phyloP scores from a whole-genome alignment of 2,113 vertebrate species.

The Labeo rohita region DNA sequence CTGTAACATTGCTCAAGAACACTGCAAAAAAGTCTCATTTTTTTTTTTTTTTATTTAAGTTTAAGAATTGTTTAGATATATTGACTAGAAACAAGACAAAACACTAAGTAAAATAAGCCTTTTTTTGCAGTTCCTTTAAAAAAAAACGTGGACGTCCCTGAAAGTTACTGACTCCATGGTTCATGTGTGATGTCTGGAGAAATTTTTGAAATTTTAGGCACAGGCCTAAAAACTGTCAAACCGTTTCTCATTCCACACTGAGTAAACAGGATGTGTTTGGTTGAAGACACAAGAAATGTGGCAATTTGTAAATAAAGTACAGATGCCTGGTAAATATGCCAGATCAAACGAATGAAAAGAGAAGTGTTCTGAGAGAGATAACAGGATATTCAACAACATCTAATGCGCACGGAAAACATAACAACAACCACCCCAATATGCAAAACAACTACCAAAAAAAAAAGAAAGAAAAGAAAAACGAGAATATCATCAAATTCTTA shows the following conservation, averaged over 20 bases:
- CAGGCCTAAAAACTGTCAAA: background rate
- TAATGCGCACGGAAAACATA: constrained; percentile 32
- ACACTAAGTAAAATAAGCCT: too few relatives aligned
- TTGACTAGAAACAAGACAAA: too few relatives aligned
- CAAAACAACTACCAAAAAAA: constrained; percentile 37
- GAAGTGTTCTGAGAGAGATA: constrained; percentile 68
- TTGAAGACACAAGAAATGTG: constrained; percentile 11
- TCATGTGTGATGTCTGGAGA: background rate
- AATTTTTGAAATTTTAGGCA: background rate
- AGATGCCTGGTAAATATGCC: constrained; percentile 52
- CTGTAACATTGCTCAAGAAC: background rate
- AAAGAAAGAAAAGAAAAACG: constrained; percentile 32
- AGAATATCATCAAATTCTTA: constrained; percentile 37
- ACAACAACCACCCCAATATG: constrained; percentile 1
- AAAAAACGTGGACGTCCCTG: background rate
- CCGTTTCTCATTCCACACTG: background rate
- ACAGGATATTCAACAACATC: constrained; percentile 56
- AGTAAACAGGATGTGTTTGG: background rate
- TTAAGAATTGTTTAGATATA: too few relatives aligned
- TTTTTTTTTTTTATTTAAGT: too few relatives aligned
- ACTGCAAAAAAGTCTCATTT: too few relatives aligned
- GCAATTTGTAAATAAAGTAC: constrained; percentile 37
- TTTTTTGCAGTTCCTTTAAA: background rate
- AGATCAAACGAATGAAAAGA: constrained; percentile 62
- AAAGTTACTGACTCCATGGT: background rate